A percentile compares a stretch with the other conserved stretches of the same genome.
These are phyloP conservation scores for Mesocentrotus franciscanus DNA, from an alignment of 53 echinoderm and acorn worm genomes.

Conservation along the genomic window DNA sequence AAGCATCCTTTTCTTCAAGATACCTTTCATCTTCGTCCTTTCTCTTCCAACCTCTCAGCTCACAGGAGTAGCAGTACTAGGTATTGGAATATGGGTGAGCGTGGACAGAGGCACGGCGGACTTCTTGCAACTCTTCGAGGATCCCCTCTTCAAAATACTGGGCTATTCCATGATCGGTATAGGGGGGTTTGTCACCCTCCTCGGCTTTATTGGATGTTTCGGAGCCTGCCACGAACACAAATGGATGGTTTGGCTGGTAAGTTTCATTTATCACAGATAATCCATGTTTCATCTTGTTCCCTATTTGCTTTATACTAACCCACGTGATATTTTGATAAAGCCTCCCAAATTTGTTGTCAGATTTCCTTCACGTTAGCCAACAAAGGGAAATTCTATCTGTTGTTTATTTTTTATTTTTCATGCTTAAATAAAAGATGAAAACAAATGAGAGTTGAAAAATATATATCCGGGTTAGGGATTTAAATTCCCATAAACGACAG, in stretches of 20 bases:
- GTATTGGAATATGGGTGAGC: constrained; percentile 93
- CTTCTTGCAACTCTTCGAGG: constrained; percentile 88
- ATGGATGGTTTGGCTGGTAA: constrained; percentile 96
- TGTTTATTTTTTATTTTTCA: too few species aligned
- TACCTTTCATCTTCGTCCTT: neutral
- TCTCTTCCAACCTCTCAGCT: constrained; percentile 61
- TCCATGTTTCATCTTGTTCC: too few species aligned
- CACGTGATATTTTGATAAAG: too few species aligned
- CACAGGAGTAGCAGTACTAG: constrained; percentile 90
- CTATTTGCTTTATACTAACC: too few species aligned
- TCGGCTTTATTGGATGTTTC: constrained; percentile 96
- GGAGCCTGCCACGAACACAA: constrained; percentile 98
- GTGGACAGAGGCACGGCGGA: constrained; percentile 88
- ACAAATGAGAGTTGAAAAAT: too few species aligned
- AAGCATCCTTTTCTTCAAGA: too few species aligned
- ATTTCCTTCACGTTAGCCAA: too few species aligned
- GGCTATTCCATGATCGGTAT: constrained; percentile 94
- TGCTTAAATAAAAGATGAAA: too few species aligned
- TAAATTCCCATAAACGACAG: too few species aligned
- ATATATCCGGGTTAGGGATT: too few species aligned
- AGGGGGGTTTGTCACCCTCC: constrained; percentile 93
- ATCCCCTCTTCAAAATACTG: constrained; percentile 84
- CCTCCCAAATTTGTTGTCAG: too few species aligned
- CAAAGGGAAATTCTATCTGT: too few species aligned
- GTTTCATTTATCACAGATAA: neutral